Base-by-base conservation (phyloP, 2,113 vertebrate species). In the Excalfactoria chinensis region DNA sequence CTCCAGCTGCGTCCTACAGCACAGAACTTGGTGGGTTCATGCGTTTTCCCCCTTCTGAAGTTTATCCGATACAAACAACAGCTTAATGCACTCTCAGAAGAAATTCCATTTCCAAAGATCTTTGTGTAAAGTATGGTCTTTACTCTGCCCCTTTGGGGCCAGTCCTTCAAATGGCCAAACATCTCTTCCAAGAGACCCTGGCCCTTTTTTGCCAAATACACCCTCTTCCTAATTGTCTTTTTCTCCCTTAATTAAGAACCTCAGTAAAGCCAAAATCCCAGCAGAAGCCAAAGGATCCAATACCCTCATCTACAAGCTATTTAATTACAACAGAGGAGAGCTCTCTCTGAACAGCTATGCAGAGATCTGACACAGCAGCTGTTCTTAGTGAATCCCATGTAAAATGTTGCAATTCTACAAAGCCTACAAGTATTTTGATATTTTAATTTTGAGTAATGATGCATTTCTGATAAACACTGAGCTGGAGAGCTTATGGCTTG, bases 101-200 rank as follows among this genome's bases (percentile, higher is more conserved):
- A 83, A 59, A 70, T 59, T 3, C 67, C 46, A 20, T 5, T 34
- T 48, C 64, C 62, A 5, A 53, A 51, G 43, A 17, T 11, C 59
- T 44, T 30, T 30, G 34, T 13, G 51, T 10, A 9, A 53, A 86
- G 71, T 3, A 5, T 46, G 21, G 37, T 4, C 56, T 59, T 26
- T 37, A 55, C 75, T 19, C 73, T 64, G 0, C 7, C 55, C 30
- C 67, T 77, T 46, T 19, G 11, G 58, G 83, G 69, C 28, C 70
- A 55, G 53, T 20, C 41, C 86, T 67, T 37, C 56, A 53, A 62
- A 51, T 7, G 9, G 41, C 26, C 73, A 49, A 28, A 41, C 20
- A 25, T 8, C 63, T 34, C 22, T 2, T 22, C 11, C 28, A 55
- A 56, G 67, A 75, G 40, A 23, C 23, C 22, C 5, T 0, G 1